These are phyloP conservation scores for Planococcus citri DNA, from an alignment of 1,140 invertebrate species.

Conservation along the genomic window DNA sequence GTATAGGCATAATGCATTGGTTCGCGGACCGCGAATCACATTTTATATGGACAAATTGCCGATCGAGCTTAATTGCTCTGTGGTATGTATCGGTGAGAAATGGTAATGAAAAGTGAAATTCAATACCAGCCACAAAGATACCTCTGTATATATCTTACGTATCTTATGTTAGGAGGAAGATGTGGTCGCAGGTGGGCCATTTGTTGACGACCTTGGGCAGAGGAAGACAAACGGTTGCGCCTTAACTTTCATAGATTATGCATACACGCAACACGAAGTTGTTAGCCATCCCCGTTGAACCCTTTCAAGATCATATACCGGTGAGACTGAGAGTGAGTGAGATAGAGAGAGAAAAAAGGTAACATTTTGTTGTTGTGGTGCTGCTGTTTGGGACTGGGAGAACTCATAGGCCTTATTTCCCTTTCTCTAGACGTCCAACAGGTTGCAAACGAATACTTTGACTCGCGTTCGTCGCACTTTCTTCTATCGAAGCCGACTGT, in stretches of 20 bases:
- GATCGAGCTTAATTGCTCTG: constrained; percentile 6
- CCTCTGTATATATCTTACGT: too few species aligned
- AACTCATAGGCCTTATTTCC: constrained; percentile 10
- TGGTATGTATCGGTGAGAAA: background rate
- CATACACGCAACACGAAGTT: too few species aligned
- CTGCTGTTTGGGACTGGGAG: background rate
- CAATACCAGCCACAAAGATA: too few species aligned
- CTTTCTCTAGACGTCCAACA: constrained; percentile 8
- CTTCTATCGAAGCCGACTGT: background rate
- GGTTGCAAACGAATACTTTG: constrained; percentile 1
- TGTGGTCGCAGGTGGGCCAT: constrained; percentile 6
- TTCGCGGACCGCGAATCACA: background rate
- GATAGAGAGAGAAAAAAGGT: too few species aligned
- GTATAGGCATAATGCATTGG: too few species aligned
- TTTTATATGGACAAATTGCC: background rate
- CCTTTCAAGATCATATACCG: background rate
- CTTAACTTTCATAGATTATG: background rate
- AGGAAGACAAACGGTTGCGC: background rate
- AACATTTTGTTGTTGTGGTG: too few species aligned
- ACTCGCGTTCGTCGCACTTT: constrained; percentile 13
- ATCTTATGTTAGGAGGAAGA: too few species aligned
- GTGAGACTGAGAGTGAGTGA: too few species aligned
- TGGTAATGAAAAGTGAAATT: constrained; percentile 20
- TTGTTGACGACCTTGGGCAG: constrained; percentile 10
- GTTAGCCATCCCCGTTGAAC: background rate